Base-by-base conservation (phyloP, 2,113 vertebrate genomes). In the Sander vitreus region DNA sequence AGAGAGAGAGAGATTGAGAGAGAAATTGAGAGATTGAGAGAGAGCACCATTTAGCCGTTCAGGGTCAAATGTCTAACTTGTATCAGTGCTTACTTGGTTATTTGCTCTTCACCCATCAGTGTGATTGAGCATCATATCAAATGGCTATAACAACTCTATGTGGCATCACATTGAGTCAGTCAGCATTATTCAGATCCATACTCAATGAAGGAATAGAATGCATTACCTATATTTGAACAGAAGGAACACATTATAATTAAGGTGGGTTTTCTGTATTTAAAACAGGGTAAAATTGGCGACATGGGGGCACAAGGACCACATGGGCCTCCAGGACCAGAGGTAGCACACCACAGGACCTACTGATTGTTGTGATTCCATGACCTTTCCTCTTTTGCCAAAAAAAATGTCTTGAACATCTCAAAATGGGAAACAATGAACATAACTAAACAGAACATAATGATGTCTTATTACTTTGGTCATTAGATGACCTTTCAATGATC, bases 241-340 rank as follows among this genome's bases (percentile, higher is more conserved):
- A 57, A 64, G 3, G 18, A 45, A 30, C 27, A 58, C 5, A 4
- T 2, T 23, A 66, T 77, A n/a, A 58, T 58, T 3, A 47, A 6
- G 16, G 66, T 43, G 19, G 85, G 48, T 88, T 80, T 12, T 55
- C 30, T 89, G 21, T 80, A 8, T 84, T 74, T 54, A 53, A 47
- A 89, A 91, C 94, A 99, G 98, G 98, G 98, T 33, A 96, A 95
- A 94, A 85, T 88, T 50, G 98, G 98, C 89, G 97, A 99, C 6
- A 87, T 93, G 14, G 98, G 98, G 91, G 65, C 86, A 2, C 93
- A 68, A 47, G 98, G 98, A 90, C 95, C 95, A 81, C 51, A 91
- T 48, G 98, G 98, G 30, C 96, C 96, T 86, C 93, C 95, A 75
- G 98, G 98, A 95, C 98, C 98, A 85, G 97, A 99, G 97, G 98